These are phyloP conservation scores for Stenodema calcarata DNA, from an alignment of 2,888 invertebrate species.

Conservation along the genomic window DNA sequence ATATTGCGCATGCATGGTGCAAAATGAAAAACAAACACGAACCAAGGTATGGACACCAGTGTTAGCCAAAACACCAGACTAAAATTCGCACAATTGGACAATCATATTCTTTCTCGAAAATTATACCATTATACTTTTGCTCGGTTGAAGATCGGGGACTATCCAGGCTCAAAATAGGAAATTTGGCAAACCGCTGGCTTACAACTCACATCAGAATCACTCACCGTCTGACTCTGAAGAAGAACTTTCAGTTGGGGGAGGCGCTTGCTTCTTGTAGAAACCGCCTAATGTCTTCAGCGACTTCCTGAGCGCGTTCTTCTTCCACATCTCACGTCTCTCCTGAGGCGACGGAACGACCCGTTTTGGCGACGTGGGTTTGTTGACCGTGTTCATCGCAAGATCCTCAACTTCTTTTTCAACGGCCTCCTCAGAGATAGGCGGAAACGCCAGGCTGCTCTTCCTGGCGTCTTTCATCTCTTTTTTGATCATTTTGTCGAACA, in stretches of 20 bases:
- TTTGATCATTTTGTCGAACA: slow-evolving; percentile 56
- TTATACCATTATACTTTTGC: too few species aligned
- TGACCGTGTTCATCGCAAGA: slow-evolving; percentile 58
- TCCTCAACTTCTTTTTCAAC: slow-evolving; percentile 56
- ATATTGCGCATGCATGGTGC: too few species aligned
- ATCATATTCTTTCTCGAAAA: too few species aligned
- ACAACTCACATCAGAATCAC: not conserved
- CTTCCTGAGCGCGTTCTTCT: slow-evolving; percentile 36
- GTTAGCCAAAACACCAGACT: too few species aligned
- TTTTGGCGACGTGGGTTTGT: slow-evolving; percentile 54
- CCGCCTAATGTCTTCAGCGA: slow-evolving; percentile 41
- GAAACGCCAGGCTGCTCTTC: slow-evolving; percentile 52
- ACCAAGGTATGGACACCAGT: too few species aligned
- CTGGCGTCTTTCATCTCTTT: slow-evolving; percentile 57
- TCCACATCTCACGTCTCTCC: slow-evolving; percentile 53
- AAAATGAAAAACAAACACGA: too few species aligned
- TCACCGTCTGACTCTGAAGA: slow-evolving; percentile 55
- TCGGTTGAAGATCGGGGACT: not conserved
- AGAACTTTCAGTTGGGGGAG: slow-evolving; percentile 1
- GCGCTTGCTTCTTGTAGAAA: slow-evolving; percentile 43
- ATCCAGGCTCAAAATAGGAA: too few species aligned
- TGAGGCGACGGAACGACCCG: slow-evolving; percentile 60
- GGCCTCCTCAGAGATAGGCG: slow-evolving; percentile 7
- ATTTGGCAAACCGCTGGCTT: slow-evolving; percentile 50
- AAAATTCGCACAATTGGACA: too few species aligned